Percentiles rank a stretch among this genome's conserved stretches.
Conservation (phyloP, 2,888 invertebrate genomes). For the Thymelicus lineola region DNA sequence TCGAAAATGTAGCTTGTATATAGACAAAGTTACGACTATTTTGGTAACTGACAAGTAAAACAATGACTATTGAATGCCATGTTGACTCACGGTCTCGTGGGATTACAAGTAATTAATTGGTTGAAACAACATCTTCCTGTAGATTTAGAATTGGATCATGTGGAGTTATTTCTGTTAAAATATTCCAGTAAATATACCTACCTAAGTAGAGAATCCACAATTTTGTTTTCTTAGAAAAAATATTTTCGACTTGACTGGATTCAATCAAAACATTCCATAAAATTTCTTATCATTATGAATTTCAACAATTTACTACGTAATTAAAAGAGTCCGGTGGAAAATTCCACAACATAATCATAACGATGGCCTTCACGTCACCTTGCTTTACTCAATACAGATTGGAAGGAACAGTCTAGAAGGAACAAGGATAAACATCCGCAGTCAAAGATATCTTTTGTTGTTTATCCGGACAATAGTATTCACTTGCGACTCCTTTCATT, state of each 20-base stretch:
- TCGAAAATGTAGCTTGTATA: conserved; percentile 63
- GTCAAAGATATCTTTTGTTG: conserved; percentile 27
- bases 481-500: conserved; percentile 31
- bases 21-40: conserved; percentile 56
- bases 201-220: too few species aligned
- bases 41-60: conserved; percentile 42
- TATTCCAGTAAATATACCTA: too few species aligned
- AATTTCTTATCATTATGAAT: conserved; percentile 77
- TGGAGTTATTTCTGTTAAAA: too few species aligned
- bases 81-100: conserved; percentile 20
- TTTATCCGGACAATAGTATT: conserved; percentile 25
- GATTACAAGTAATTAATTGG: conserved; percentile 9
- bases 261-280: conserved; percentile 63
- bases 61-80: conserved; percentile 41
- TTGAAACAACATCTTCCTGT: neutral
- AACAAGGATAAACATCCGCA: conserved; percentile 18
- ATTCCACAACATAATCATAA: conserved; percentile 71
- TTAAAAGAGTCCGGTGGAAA: conserved; percentile 75
- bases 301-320: conserved; percentile 70
- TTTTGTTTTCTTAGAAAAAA: too few species aligned
- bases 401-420: conserved; percentile 9
- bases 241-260: too few species aligned
- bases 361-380: conserved; percentile 63
- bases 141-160: neutral
- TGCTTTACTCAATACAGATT: conserved; percentile 17